Evolutionary conservation across 2,797 vertebrate species (phyloP), one percentile per base, ranked within the genome.

Genomic region (Fratercula arctica): DNA sequence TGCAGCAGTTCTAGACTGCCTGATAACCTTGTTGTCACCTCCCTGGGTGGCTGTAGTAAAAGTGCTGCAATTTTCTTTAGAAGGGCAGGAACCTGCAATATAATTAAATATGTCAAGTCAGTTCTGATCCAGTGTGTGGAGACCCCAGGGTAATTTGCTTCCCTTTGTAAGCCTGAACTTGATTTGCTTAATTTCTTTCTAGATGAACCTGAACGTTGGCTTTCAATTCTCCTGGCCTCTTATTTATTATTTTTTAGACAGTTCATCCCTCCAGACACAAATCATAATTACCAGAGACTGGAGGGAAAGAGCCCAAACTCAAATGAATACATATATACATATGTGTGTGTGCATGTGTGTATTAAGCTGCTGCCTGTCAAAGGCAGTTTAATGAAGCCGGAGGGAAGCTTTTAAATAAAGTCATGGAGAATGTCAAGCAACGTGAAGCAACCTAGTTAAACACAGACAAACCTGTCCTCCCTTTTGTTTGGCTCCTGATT

Each of bases 351-450:
- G 66, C 86, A 87, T 9, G 20, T 90, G 88, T 89, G 77, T 89
- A 94, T 81, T 95, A 88, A 96, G 79, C 73, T 95, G 83, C 85
- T 94, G 79, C 70, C 56, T 97, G 93, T 92, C 90, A 96, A 94
- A 94, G 90, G 74, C 56, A 72, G 69, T 96, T 96, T 95, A 96
- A 95, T 96, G 93, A 97, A 95, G 74, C 93, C 96, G 59, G 82
- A 95, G 81, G 72, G 87, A 96, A 92, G 80, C 78, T 97, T 95
- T 96, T 93, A 95, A 97, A 97, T 95, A 95, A 97, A 97, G 94
- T 96, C 89, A 93, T 87, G 94, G 96, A 97, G 94, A 96, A 95
- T 63, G 51, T 96, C 96, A 96, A 96, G 83, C 54, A 86, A 88
- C 1, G 8, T 93, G 77, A 96, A 77, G 70, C 85, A 97, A 95